These are phyloP conservation scores for Lasiurus cinereus DNA, from an alignment of 2,113 vertebrate species.

Conservation along the genomic window DNA sequence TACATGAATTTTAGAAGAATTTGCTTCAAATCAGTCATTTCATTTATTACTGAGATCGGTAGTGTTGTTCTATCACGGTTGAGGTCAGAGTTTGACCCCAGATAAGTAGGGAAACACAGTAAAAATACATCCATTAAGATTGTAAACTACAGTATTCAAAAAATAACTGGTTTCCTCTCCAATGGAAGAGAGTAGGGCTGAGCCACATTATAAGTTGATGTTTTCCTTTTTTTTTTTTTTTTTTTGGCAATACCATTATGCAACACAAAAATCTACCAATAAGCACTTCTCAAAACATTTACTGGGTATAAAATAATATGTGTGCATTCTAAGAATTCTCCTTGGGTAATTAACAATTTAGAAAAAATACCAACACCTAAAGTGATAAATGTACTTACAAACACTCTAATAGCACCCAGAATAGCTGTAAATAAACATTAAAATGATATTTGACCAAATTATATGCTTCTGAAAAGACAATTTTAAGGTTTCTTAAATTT, in stretches of 20 bases:
- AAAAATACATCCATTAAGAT: slow-evolving; percentile 53
- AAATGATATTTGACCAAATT: neutral
- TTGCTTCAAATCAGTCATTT: slow-evolving; percentile 33
- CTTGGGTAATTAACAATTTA: neutral
- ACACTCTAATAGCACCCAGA: neutral
- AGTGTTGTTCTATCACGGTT: slow-evolving; percentile 70
- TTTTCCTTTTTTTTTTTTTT: slow-evolving; percentile 34
- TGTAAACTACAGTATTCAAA: slow-evolving; percentile 58
- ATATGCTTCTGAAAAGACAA: neutral
- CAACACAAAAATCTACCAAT: neutral
- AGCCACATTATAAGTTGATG: slow-evolving; percentile 52
- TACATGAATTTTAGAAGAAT: slow-evolving; percentile 35
- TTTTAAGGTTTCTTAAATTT: neutral
- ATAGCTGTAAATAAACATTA: neutral
- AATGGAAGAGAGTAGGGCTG: slow-evolving; percentile 43
- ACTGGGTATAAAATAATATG: neutral
- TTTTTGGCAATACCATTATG: neutral
- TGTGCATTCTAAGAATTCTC: neutral
- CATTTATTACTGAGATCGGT: slow-evolving; percentile 57
- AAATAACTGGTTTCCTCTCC: slow-evolving; percentile 72
- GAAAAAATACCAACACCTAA: neutral
- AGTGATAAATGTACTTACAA: neutral
- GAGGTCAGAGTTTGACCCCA: slow-evolving; percentile 73
- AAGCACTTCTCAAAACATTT: slow-evolving; percentile 13
- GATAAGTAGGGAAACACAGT: slow-evolving; percentile 68